These are phyloP conservation scores for Scaptodrosophila lebanonensis DNA, from an alignment of 1,140 invertebrate species.

Conservation along the genomic window DNA sequence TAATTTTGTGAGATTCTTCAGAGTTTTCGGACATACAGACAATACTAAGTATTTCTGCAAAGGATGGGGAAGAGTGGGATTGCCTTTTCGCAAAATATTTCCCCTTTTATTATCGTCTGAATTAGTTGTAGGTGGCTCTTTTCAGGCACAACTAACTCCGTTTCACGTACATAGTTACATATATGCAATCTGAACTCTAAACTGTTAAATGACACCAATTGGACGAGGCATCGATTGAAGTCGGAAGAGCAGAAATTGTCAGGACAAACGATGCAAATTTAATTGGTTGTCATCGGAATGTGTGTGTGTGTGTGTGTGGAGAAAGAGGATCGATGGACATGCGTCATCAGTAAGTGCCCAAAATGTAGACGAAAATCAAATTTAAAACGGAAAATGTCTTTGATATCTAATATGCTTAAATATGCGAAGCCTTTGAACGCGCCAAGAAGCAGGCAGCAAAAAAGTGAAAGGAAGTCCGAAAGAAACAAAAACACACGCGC, in stretches of 20 bases:
- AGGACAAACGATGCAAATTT: conserved; percentile 66
- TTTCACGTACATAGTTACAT: too few species aligned
- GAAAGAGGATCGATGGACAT: conserved; percentile 4
- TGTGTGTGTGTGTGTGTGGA: too few species aligned
- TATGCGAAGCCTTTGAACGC: conserved; percentile 67
- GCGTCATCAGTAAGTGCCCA: conserved; percentile 19
- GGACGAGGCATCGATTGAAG: neutral
- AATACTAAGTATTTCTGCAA: too few species aligned
- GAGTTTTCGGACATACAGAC: too few species aligned
- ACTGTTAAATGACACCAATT: neutral
- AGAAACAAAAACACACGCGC: conserved; percentile 26
- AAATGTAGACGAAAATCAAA: conserved; percentile 43
- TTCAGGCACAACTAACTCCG: too few species aligned
- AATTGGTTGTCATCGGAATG: conserved; percentile 42
- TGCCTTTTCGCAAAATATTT: too few species aligned
- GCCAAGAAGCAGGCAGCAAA: conserved; percentile 29
- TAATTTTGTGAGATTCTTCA: too few species aligned
- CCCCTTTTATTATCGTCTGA: too few species aligned
- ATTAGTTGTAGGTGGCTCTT: too few species aligned
- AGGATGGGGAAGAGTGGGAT: too few species aligned
- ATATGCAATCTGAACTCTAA: too few species aligned
- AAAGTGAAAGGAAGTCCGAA: conserved; percentile 13
- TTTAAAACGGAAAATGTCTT: conserved; percentile 54
- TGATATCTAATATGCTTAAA: conserved; percentile 74
- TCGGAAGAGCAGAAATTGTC: conserved; percentile 16